These are phyloP conservation scores for Platysteira castanea DNA, from an alignment of 2,113 vertebrate genomes.

Conservation along the genomic window DNA sequence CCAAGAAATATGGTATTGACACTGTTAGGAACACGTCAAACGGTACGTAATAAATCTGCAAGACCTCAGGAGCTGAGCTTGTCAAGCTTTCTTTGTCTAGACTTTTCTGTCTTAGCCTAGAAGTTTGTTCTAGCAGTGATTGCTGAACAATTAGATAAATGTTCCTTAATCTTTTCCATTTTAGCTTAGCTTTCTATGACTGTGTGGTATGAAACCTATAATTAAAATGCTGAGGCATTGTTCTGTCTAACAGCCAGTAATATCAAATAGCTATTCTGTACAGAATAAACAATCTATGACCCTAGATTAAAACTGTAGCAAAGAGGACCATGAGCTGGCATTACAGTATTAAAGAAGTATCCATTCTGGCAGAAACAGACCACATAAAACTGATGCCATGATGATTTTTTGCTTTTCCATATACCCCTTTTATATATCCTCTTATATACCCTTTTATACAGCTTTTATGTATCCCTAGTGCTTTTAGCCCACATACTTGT, in stretches of 20 bases:
- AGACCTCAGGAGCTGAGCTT: not conserved
- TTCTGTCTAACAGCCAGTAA: not conserved
- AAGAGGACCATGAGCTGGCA: not conserved
- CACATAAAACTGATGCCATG: not conserved
- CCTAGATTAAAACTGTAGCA: not conserved
- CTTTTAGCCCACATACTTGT: too few relatives aligned
- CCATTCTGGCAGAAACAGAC: not conserved
- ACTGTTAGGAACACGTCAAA: not conserved
- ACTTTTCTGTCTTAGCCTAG: not conserved
- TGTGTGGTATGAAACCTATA: not conserved
- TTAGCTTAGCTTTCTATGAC: not conserved
- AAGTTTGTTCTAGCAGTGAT: not conserved
- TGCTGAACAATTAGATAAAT: not conserved
- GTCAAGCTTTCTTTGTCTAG: not conserved
- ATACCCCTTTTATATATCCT: too few relatives aligned
- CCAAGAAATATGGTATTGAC: not conserved
- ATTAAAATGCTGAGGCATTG: not conserved
- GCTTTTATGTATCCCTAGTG: too few relatives aligned
- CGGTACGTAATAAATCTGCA: not conserved
- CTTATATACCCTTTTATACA: too few relatives aligned
- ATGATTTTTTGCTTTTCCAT: too few relatives aligned
- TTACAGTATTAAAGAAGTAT: not conserved
- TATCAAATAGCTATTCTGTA: not conserved
- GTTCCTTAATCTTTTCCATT: not conserved
- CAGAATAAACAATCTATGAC: not conserved